Conservation (phyloP, 2,888 invertebrate species). For the Platycheirus rosarum region DNA sequence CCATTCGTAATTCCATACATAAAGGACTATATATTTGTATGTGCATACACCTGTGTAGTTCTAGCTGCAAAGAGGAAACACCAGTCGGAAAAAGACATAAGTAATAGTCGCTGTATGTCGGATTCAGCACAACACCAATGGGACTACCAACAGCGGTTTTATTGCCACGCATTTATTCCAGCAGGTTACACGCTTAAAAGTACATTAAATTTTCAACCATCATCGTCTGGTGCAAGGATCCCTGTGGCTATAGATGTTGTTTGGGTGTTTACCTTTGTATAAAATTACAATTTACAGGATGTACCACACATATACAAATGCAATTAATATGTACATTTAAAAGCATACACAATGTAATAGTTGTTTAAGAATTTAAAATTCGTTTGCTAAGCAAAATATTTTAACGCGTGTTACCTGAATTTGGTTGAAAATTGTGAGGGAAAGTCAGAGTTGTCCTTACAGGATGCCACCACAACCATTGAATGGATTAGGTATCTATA, state of each 20-base stretch:
- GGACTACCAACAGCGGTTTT: conserved; percentile 22
- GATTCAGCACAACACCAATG: conserved; percentile 3
- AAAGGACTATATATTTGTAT: too few relatives aligned
- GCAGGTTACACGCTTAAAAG: conserved; percentile 45
- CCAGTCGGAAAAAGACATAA: not conserved
- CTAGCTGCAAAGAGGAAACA: not conserved
- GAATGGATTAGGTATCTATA: too few relatives aligned
- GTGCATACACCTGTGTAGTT: not conserved
- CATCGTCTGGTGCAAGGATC: conserved; percentile 1
- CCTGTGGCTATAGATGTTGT: not conserved
- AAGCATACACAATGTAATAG: not conserved
- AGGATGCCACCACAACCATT: too few relatives aligned
- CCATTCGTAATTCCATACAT: too few relatives aligned
- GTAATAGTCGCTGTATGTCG: not conserved
- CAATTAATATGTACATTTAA: not conserved
- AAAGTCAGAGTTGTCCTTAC: too few relatives aligned
- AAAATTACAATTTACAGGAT: not conserved
- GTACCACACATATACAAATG: not conserved
- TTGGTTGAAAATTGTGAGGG: too few relatives aligned
- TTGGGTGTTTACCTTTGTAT: not conserved
- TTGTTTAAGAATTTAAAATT: not conserved
- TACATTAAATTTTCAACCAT: conserved; percentile 48
- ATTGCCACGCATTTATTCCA: conserved; percentile 46
- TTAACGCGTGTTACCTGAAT: too few relatives aligned
- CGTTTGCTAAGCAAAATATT: too few relatives aligned